Evolutionary conservation across 2,113 vertebrate species (phyloP).

Genomic region (Urocynchramus pylzowi): DNA sequence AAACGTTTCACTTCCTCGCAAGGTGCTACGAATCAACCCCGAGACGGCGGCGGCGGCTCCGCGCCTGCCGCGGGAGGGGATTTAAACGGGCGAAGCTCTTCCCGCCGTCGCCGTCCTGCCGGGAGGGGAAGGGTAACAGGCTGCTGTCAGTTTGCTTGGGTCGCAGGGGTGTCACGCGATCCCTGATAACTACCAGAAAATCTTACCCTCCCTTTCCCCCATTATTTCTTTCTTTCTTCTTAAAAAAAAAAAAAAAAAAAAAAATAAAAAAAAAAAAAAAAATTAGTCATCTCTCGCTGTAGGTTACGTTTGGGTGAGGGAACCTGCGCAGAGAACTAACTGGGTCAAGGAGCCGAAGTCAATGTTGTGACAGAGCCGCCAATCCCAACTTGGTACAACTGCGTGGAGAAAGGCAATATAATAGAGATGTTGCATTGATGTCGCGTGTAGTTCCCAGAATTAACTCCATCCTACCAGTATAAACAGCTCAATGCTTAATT

Average conservation of each 20-base stretch:
- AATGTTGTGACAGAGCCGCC: neutral
- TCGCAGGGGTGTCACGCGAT: neutral
- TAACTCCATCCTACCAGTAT: neutral
- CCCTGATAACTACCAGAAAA: neutral
- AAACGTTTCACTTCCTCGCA: conserved; percentile 90
- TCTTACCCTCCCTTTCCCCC: too few species aligned
- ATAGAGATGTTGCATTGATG: conserved; percentile 23
- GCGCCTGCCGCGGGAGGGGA: neutral
- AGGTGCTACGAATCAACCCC: conserved; percentile 97
- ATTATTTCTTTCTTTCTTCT: neutral
- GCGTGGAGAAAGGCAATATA: neutral
- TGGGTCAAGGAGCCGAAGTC: neutral
- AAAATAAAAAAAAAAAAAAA: neutral
- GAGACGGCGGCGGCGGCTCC: conserved; percentile 64
- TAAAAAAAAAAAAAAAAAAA: neutral
- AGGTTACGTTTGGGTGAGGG: neutral
- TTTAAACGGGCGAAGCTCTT: neutral
- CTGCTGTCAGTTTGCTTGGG: neutral
- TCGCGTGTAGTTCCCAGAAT: neutral
- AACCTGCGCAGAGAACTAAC: neutral
- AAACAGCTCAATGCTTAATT: neutral
- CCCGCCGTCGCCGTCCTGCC: neutral
- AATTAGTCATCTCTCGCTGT: neutral
- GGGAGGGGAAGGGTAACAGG: neutral
- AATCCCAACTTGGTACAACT: neutral